Evolutionary conservation across 2,113 vertebrate species (phyloP).

Genomic region (Macrotus californicus): DNA sequence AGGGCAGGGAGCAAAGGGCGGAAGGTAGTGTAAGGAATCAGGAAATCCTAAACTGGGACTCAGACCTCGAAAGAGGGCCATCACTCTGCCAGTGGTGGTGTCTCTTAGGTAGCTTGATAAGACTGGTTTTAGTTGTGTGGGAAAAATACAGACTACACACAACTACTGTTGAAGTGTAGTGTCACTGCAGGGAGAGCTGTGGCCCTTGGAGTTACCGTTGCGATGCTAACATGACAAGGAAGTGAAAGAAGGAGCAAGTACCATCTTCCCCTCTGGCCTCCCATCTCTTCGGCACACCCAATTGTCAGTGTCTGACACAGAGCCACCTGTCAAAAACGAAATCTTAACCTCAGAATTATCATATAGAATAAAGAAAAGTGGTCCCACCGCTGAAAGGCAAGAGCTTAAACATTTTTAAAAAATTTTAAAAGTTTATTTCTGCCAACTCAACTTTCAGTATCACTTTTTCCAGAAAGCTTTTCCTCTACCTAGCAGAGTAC

Average conservation of each 20-base stretch:
- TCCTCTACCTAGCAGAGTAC: not conserved
- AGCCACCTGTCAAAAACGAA: not conserved
- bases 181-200: not conserved
- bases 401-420: not conserved
- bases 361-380: not conserved
- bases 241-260: not conserved
- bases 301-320: not conserved
- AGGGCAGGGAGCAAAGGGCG: not conserved
- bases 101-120: not conserved
- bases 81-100: not conserved
- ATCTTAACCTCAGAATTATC: not conserved
- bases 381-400: not conserved
- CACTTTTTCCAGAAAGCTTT: conserved; percentile 24
- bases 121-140: not conserved
- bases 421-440: not conserved
- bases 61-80: not conserved
- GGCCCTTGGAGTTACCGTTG: not conserved
- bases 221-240: not conserved
- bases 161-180: not conserved
- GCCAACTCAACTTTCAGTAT: not conserved
- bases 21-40: not conserved
- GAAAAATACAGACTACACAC: not conserved
- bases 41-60: not conserved
- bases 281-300: not conserved
- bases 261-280: not conserved